Conservation (phyloP, 2,113 vertebrate species). For the Cynopterus brachyotis region DNA sequence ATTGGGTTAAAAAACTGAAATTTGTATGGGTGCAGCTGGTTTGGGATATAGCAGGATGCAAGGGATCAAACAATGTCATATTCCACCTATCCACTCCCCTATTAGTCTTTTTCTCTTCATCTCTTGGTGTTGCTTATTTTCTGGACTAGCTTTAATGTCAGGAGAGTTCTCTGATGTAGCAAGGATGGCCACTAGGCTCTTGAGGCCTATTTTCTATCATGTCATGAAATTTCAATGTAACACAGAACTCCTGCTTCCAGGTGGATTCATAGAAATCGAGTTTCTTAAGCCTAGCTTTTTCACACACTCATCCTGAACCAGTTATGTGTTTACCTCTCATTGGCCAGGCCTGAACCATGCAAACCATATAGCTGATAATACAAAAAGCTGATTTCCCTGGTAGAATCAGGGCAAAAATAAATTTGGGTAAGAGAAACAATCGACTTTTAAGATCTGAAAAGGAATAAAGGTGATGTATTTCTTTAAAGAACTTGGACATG, state of each 20-base stretch:
- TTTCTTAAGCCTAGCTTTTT: neutral
- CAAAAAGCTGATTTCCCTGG: neutral
- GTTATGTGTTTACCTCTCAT: neutral
- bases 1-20: neutral
- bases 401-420: neutral
- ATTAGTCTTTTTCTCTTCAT: neutral
- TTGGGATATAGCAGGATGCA: neutral
- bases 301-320: fast-evolving
- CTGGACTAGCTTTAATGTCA: neutral
- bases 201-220: neutral
- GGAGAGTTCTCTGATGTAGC: neutral
- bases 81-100: fast-evolving
- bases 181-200: neutral
- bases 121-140: neutral
- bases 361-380: neutral
- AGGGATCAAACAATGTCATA: too few species aligned
- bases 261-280: fast-evolving
- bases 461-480: neutral
- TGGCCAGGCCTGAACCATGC: neutral
- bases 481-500: neutral
- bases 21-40: neutral
- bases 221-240: neutral
- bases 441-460: neutral
- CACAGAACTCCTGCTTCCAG: neutral
- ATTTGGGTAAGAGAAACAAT: neutral